Evolutionary conservation across 2,113 vertebrate species (phyloP).

Genomic region (Tylochromis polylepis): DNA sequence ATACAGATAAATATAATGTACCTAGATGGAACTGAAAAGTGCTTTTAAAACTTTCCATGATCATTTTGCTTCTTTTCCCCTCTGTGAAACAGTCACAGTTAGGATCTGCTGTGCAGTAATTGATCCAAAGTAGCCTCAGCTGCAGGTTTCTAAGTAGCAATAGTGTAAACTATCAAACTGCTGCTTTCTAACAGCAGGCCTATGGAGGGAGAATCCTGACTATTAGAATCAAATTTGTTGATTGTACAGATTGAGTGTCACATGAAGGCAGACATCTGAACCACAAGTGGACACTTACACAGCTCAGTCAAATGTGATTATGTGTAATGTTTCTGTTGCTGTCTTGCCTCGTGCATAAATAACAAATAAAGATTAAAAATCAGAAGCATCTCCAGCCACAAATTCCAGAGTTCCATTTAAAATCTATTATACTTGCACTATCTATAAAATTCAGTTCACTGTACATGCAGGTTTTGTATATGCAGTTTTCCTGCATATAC

Average conservation of each 20-base stretch:
- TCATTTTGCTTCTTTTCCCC: background rate
- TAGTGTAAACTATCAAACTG: background rate
- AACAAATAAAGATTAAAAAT: background rate
- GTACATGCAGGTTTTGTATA: background rate
- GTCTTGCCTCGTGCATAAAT: background rate
- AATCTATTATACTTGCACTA: background rate
- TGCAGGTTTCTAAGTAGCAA: background rate
- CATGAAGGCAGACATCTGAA: background rate
- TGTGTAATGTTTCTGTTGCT: background rate
- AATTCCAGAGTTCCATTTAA: background rate
- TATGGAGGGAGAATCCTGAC: background rate
- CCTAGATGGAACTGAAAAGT: background rate
- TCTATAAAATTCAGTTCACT: background rate
- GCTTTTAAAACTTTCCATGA: background rate
- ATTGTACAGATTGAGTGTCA: background rate
- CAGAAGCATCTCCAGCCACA: background rate
- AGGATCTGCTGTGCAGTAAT: background rate
- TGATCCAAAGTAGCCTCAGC: background rate
- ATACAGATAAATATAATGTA: background rate
- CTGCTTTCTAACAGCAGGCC: background rate
- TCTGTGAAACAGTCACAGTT: background rate
- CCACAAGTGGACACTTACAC: background rate
- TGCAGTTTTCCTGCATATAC: background rate
- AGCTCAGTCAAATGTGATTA: background rate
- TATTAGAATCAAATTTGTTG: background rate